Conservation (phyloP, 2,797 vertebrate genomes). For the Champsocephalus esox region DNA sequence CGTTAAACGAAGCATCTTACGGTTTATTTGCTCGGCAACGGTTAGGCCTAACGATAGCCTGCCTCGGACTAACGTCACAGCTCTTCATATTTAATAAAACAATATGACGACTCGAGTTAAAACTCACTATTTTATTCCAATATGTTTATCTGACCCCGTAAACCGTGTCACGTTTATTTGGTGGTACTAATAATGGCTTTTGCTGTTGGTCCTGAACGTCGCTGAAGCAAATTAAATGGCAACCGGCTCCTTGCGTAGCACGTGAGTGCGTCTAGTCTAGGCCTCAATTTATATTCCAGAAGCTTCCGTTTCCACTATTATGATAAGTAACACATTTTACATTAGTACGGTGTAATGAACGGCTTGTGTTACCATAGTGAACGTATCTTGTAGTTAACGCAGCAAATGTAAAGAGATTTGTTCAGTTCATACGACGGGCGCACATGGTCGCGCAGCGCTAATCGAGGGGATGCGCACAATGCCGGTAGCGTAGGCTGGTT, state of each 20-base stretch:
- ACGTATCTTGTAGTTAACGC: rapidly evolving
- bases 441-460: slow-evolving; percentile 57
- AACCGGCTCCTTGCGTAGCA: slow-evolving; percentile 48
- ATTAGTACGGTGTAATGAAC: rapidly evolving
- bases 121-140: rapidly evolving
- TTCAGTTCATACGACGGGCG: background rate
- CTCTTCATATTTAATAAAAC: background rate
- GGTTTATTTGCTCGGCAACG: background rate
- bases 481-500: slow-evolving; percentile 33
- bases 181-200: no score
- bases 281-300: background rate
- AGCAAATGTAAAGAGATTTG: background rate
- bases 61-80: background rate
- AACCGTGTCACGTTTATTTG: rapidly evolving
- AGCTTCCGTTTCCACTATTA: rapidly evolving
- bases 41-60: background rate
- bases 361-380: rapidly evolving
- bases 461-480: slow-evolving; percentile 16
- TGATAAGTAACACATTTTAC: rapidly evolving
- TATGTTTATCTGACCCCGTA: rapidly evolving
- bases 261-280: slow-evolving; percentile 43
- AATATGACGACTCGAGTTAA: rapidly evolving
- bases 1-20: background rate
- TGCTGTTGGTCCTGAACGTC: rapidly evolving
- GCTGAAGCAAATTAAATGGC: background rate